Evolutionary conservation across 2,888 invertebrate species (phyloP).

Genomic region (Diogma glabrata): DNA sequence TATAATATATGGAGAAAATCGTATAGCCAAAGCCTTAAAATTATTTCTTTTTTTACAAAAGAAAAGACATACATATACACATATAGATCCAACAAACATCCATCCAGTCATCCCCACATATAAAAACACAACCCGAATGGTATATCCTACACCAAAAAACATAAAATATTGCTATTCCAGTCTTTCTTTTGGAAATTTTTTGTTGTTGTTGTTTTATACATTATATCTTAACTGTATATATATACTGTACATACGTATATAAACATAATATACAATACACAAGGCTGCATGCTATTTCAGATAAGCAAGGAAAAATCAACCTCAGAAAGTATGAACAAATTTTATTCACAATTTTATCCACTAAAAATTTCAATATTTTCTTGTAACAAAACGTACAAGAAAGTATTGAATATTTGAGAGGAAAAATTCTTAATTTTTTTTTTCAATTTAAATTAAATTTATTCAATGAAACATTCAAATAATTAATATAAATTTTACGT

Average conservation of each 20-base stretch:
- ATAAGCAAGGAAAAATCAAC: constrained; percentile 19
- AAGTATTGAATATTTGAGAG: constrained; percentile 11
- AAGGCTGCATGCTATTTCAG: constrained; percentile 22
- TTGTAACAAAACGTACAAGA: constrained; percentile 6
- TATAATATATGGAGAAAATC: no score
- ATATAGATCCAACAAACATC: neutral
- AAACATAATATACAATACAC: constrained; percentile 14
- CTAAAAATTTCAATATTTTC: constrained; percentile 7
- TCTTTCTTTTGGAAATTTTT: no score
- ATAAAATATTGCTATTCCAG: no score
- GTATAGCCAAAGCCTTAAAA: no score
- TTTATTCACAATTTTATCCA: constrained; percentile 5
- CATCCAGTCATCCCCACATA: neutral
- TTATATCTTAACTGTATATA: constrained; percentile 6
- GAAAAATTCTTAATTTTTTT: no score
- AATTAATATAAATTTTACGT: no score
- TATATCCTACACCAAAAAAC: no score
- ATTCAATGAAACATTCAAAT: no score
- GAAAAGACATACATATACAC: neutral
- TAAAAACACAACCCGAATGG: neutral
- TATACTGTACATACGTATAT: constrained; percentile 6
- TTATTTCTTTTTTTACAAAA: no score
- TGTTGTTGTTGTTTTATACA: no score
- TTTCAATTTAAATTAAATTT: no score
- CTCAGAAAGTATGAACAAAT: constrained; percentile 4